A percentile compares a stretch with the other conserved stretches of the same genome.
These are phyloP conservation scores for Eudemis profundana DNA, from an alignment of 2,888 invertebrate genomes.

Conservation along the genomic window DNA sequence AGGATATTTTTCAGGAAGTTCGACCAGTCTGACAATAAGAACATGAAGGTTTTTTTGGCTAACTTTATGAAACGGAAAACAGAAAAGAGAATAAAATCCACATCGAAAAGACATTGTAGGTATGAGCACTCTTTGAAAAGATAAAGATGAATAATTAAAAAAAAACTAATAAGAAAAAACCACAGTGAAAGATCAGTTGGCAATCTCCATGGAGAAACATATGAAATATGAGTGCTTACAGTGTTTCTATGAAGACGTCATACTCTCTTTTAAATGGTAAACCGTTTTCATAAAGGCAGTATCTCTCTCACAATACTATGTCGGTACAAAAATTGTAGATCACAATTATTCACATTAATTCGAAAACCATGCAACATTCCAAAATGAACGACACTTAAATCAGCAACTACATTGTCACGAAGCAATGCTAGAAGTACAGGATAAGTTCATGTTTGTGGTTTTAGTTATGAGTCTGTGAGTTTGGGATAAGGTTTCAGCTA, in stretches of 20 bases:
- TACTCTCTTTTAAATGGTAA: not conserved
- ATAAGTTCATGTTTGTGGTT: constrained; percentile 52
- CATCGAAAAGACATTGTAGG: too few relatives aligned
- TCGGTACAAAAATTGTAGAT: constrained; percentile 50
- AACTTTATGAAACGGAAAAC: not conserved
- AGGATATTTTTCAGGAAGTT: too few relatives aligned
- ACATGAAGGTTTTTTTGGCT: not conserved
- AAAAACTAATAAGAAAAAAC: not conserved
- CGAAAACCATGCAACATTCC: constrained; percentile 82
- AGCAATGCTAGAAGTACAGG: constrained; percentile 74
- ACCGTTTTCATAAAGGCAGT: not conserved
- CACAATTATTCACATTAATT: constrained; percentile 58
- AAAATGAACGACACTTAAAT: constrained; percentile 74
- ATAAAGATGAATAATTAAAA: not conserved
- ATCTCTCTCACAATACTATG: constrained; percentile 31
- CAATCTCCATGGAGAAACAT: not conserved
- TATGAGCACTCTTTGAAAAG: not conserved
- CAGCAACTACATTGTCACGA: constrained; percentile 86
- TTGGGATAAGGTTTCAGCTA: not conserved
- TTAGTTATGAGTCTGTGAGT: constrained; percentile 54
- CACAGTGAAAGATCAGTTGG: too few relatives aligned
- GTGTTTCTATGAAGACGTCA: not conserved
- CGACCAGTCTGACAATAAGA: not conserved
- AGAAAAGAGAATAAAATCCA: not conserved
- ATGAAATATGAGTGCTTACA: not conserved